Base-by-base conservation (phyloP, 1,140 invertebrate genomes). In the Campoletis sonorensis region DNA sequence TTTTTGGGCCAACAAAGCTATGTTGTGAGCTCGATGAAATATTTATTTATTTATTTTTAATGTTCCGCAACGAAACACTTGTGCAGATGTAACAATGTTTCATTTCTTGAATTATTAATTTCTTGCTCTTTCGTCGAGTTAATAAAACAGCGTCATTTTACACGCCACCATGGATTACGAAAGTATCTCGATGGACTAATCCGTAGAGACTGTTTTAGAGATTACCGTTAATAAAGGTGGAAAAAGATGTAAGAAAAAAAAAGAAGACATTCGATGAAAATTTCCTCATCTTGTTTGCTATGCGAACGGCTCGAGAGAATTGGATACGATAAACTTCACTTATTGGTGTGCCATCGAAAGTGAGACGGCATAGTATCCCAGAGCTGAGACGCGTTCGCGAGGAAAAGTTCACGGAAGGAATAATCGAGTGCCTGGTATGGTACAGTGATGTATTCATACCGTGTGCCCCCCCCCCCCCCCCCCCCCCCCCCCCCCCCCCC, bases 371-470 rank as follows among this genome's bases (percentile, higher is more conserved):
- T 61, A 61, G 30, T 33, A 33, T 61, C 16, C 58, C 58, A 23
- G n/a, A 2, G 58, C 58, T 61, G 15, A 61, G 8, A 61, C 21
- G 58, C 23, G 21, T 23, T 33, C 30, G 68, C 45, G 37, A 45
- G 51, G 71, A 79, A 75, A 64, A 82, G 70, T 70, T 83, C 64
- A 40, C 4, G 15, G 26, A 77, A 68, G 79, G 21, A 81, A 64
- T 64, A 79, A 64, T 80, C 61, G 21, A 85, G 82, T 71, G 51
- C 37, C 37, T 82, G 18, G 49, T n/a, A n/a, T n/a, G 18, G 58
- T 21, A 61, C 58, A n/a, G n/a, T 8, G 58, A 61, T 10, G 23
- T 1, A 3, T n/a, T 4, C 58, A 61, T n/a, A 10, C 58, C 16
- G 1, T 8, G 21, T 23, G 21, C 58, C 18, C 58, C 8, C 4